Conservation (phyloP, 1,140 invertebrate genomes). For the Tribolium madens region DNA sequence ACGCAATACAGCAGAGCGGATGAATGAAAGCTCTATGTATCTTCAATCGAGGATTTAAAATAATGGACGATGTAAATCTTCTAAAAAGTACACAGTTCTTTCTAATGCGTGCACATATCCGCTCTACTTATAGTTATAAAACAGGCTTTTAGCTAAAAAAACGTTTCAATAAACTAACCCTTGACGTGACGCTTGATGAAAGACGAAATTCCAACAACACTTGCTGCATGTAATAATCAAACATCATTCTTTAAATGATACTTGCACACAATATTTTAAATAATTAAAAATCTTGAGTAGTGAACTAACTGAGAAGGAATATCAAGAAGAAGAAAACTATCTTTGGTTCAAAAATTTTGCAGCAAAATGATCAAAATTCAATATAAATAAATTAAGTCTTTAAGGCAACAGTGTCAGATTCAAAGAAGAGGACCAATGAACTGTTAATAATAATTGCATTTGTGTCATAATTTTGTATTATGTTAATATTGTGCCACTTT, state of each 20-base stretch:
- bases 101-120: constrained; percentile 7
- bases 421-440: too few species aligned
- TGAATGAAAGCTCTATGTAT: background rate
- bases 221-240: constrained; percentile 63
- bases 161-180: constrained; percentile 61
- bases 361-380: too few species aligned
- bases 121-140: constrained; percentile 47
- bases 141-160: constrained; percentile 51
- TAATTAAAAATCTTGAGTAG: too few species aligned
- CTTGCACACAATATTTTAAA: too few species aligned
- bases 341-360: background rate
- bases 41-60: background rate
- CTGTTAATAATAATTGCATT: too few species aligned
- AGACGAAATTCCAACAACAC: constrained; percentile 63
- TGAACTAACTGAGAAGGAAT: too few species aligned
- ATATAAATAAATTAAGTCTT: too few species aligned
- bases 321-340: constrained; percentile 8
- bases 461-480: too few species aligned
- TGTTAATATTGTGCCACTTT: too few species aligned
- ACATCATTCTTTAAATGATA: constrained; percentile 1
- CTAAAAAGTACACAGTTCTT: background rate
- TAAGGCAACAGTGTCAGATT: too few species aligned
- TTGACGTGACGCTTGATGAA: constrained; percentile 63
- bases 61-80: background rate
- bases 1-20: constrained; percentile 44